Evolutionary conservation across 2,888 invertebrate genomes (phyloP), one percentile per base, ranked within the genome.

Genomic region (Sclerodermus sp.): DNA sequence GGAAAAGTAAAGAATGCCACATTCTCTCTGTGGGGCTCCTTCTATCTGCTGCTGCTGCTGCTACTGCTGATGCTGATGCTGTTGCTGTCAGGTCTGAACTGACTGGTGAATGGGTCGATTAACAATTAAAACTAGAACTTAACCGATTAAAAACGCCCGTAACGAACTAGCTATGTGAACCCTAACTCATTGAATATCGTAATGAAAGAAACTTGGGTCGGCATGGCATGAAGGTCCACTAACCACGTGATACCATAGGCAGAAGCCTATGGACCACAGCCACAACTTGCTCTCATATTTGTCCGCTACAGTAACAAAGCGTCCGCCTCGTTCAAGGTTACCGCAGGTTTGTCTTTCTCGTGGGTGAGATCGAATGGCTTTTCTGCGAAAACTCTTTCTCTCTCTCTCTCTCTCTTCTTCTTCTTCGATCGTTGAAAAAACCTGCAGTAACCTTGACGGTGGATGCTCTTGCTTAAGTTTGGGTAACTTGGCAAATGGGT

Each of bases 71-170:
- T n/a, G n/a, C n/a, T n/a, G n/a, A n/a, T n/a, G n/a, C n/a, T n/a
- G n/a, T n/a, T n/a, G n/a, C n/a, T 66, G 64, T 58, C 55, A 65
- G 63, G 64, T 66, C 66, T 66, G 60, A 64, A 53, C 58, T 68
- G 60, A 45, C 54, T 66, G 66, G 64, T 68, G 64, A 53, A 63
- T 65, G 64, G 64, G 57, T 57, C 48, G 53, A 66, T 63, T 66
- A 66, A 64, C 66, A 62, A 44, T 51, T 55, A 39, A 45, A 51
- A n/a, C n/a, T n/a, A 49, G 12, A 53, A 43, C 42, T 50, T 58
- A 60, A 51, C 48, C 32, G 37, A 43, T 51, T 34, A 34, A 30
- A 30, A 34, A 34, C 13, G 34, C 34, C 34, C 4, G 2, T 34
- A n/a, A 12, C 10, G 6, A 23, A 23, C 8, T 23, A 23, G 23